Evolutionary conservation across 2,888 invertebrate genomes (phyloP).

Genomic region (Plebejus argus): DNA sequence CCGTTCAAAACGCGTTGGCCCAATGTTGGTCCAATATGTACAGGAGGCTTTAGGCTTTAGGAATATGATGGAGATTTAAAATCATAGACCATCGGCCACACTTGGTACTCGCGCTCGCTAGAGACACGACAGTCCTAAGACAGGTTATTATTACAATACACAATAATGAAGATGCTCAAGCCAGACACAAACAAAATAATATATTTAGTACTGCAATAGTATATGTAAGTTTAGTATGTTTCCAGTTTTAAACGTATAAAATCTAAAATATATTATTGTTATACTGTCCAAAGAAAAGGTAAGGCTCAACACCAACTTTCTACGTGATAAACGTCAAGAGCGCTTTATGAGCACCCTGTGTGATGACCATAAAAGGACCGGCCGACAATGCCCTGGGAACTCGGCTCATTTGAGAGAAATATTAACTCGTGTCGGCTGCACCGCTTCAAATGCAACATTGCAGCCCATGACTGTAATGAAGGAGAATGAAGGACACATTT

Average conservation of each 20-base stretch:
- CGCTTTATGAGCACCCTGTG: constrained; percentile 71
- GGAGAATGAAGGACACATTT: constrained; percentile 4
- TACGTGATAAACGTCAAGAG: constrained; percentile 43
- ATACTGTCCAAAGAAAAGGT: not conserved
- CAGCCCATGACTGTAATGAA: constrained; percentile 18
- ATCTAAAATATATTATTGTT: not conserved
- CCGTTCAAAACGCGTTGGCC: not conserved
- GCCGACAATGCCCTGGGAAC: constrained; percentile 79
- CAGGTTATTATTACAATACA: too few relatives aligned
- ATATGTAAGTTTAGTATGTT: too few relatives aligned
- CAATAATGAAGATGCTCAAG: too few relatives aligned
- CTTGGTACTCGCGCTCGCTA: too few relatives aligned
- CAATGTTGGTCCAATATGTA: too few relatives aligned
- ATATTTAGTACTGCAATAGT: too few relatives aligned
- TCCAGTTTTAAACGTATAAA: too few relatives aligned
- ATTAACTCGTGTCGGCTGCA: constrained; percentile 71
- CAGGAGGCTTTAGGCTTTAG: too few relatives aligned
- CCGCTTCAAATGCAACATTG: constrained; percentile 58
- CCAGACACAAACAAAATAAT: too few relatives aligned
- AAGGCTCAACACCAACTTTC: constrained; percentile 35
- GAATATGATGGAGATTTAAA: too few relatives aligned
- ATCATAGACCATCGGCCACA: too few relatives aligned
- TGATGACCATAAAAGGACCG: constrained; percentile 70
- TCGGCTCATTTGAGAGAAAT: constrained; percentile 78
- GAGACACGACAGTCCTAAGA: too few relatives aligned